Conservation (phyloP, 2,888 invertebrate species). For the Tipula helvola region DNA sequence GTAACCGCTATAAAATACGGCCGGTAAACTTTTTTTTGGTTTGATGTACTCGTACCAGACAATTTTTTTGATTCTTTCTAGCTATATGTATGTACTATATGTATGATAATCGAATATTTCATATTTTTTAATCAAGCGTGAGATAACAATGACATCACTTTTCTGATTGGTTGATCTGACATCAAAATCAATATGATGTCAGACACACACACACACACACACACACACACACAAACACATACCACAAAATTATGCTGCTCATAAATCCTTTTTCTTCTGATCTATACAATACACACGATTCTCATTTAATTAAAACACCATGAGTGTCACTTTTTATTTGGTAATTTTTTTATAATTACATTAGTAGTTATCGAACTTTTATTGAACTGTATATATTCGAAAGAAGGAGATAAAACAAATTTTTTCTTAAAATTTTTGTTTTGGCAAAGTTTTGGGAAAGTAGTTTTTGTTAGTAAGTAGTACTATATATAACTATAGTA, state of each 20-base stretch:
- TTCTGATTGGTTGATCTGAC: not conserved
- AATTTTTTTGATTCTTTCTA: not conserved
- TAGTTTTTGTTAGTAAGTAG: not conserved
- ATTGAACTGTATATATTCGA: not conserved
- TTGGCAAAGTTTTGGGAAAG: not conserved
- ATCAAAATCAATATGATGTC: not conserved
- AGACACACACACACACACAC: not conserved
- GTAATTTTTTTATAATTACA: not conserved
- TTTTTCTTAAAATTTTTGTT: not conserved
- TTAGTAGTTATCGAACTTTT: not conserved
- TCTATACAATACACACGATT: not conserved
- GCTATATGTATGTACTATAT: no score
- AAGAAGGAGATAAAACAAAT: not conserved
- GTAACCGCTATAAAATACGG: not conserved
- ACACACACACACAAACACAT: no score
- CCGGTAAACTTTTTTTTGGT: not conserved
- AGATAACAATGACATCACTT: not conserved
- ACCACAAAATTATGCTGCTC: not conserved
- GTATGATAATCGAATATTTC: no score
- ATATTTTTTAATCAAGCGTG: not conserved
- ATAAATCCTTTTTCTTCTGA: not conserved
- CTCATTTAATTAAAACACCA: not conserved
- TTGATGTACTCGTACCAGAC: not conserved
- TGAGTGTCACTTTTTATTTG: not conserved
- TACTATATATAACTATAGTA: not conserved